These are phyloP conservation scores for Sturnus vulgaris DNA, from an alignment of 2,113 vertebrate genomes.

Conservation along the genomic window DNA sequence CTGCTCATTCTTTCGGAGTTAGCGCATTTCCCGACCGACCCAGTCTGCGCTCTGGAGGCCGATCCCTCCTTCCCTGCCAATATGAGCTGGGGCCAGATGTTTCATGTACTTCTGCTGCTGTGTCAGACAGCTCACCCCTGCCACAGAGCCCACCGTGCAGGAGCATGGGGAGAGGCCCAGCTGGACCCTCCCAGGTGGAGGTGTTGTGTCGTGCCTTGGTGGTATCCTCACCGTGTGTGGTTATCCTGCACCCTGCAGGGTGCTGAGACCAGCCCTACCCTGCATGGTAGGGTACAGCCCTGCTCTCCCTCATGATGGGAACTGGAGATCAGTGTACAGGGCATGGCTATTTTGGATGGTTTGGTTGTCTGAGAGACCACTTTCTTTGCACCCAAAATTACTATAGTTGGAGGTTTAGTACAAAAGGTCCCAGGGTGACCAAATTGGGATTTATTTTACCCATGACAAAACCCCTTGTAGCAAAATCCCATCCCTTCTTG, in stretches of 20 bases:
- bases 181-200: not conserved
- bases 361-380: not conserved
- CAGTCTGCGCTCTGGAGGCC: accelerated
- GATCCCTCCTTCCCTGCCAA: not conserved
- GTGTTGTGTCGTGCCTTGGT: accelerated
- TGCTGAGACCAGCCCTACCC: not conserved
- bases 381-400: not conserved
- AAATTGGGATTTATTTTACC: not conserved
- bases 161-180: not conserved
- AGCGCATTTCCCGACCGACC: accelerated
- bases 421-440: not conserved
- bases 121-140: accelerated
- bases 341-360: not conserved
- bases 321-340: not conserved
- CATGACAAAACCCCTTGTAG: not conserved
- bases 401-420: not conserved
- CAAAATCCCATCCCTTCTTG: not conserved
- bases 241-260: not conserved
- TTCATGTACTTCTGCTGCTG: not conserved
- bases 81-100: not conserved
- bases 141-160: not conserved
- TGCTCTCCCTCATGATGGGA: accelerated
- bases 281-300: accelerated
- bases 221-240: accelerated
- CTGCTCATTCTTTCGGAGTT: not conserved